Conservation (phyloP, 1,140 invertebrate species). For the Bombus pyrosoma region DNA sequence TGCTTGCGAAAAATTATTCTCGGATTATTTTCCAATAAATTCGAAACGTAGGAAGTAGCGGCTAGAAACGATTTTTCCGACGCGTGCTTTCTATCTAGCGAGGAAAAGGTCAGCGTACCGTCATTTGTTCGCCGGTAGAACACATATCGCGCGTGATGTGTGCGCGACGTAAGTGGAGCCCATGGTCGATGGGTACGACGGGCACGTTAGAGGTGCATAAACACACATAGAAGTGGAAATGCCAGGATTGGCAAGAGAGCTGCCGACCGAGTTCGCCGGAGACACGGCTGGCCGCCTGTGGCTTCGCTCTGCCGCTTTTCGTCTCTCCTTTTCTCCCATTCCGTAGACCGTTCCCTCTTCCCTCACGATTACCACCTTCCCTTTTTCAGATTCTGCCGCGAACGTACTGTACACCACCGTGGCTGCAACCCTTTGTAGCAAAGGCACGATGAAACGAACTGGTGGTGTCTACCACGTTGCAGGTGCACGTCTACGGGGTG, state of each 20-base stretch:
- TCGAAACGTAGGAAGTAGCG: background rate
- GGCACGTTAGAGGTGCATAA: slow-evolving; percentile 62
- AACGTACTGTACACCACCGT: slow-evolving; percentile 33
- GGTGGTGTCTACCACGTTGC: slow-evolving; percentile 39
- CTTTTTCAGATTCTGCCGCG: slow-evolving; percentile 38
- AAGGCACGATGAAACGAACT: background rate
- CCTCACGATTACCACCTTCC: slow-evolving; percentile 46
- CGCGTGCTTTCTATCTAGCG: slow-evolving; percentile 36
- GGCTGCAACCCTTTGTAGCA: slow-evolving; percentile 65
- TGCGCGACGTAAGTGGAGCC: slow-evolving; percentile 64
- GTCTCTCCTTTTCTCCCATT: slow-evolving; percentile 63
- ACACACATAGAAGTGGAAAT: slow-evolving; percentile 72
- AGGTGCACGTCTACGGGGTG: slow-evolving; percentile 59
- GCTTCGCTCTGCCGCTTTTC: slow-evolving; percentile 77
- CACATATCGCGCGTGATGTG: slow-evolving; percentile 66
- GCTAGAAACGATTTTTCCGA: slow-evolving; percentile 24
- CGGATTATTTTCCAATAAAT: slow-evolving; percentile 11
- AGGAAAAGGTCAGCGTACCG: slow-evolving; percentile 65
- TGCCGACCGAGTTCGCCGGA: slow-evolving; percentile 72
- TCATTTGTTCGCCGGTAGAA: slow-evolving; percentile 49
- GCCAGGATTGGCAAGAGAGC: slow-evolving; percentile 58
- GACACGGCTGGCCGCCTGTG: slow-evolving; percentile 76
- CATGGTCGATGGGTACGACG: slow-evolving; percentile 52
- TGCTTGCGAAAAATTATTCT: background rate
- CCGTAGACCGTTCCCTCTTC: slow-evolving; percentile 1